Evolutionary conservation across 2,888 invertebrate genomes (phyloP).

Genomic region (Stenichneumon culpator): DNA sequence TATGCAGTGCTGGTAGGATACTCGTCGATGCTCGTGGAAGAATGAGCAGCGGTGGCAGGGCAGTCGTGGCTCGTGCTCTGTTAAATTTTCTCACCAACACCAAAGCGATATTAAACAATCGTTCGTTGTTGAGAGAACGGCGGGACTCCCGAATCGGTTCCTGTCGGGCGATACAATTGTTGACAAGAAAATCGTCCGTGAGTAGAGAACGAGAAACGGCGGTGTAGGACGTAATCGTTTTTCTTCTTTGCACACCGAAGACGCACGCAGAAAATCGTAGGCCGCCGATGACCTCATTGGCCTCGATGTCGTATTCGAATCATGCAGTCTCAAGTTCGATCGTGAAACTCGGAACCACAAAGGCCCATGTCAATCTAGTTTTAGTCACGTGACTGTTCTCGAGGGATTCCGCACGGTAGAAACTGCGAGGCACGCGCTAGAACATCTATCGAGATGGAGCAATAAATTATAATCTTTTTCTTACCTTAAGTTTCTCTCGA

Average conservation of each 20-base stretch:
- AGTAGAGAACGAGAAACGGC: conserved; percentile 45
- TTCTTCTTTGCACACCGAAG: not conserved
- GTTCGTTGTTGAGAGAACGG: not conserved
- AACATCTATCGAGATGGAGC: not conserved
- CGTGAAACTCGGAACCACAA: not conserved
- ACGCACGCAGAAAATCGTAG: not conserved
- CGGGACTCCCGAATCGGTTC: conserved; percentile 26
- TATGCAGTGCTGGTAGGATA: conserved; percentile 34
- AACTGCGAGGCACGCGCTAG: not conserved
- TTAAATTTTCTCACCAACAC: conserved; percentile 37
- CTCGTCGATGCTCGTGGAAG: conserved; percentile 45
- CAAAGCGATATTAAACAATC: conserved; percentile 32
- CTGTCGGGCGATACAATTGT: conserved; percentile 35
- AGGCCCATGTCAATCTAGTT: not conserved
- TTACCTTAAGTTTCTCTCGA: not conserved
- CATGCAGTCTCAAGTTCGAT: not conserved
- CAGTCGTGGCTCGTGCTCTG: conserved; percentile 52
- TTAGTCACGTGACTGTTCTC: not conserved
- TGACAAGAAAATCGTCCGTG: conserved; percentile 56
- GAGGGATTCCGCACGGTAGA: not conserved
- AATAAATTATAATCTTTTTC: not conserved
- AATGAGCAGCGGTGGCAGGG: conserved; percentile 52
- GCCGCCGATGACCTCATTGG: conserved; percentile 18
- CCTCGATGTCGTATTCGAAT: conserved; percentile 19
- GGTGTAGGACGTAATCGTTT: not conserved